Percentiles rank a stretch among this genome's conserved stretches.
phyloP scores from a whole-genome alignment of 2,888 invertebrate genomes.

The Himalopsyche kuldschensis region DNA sequence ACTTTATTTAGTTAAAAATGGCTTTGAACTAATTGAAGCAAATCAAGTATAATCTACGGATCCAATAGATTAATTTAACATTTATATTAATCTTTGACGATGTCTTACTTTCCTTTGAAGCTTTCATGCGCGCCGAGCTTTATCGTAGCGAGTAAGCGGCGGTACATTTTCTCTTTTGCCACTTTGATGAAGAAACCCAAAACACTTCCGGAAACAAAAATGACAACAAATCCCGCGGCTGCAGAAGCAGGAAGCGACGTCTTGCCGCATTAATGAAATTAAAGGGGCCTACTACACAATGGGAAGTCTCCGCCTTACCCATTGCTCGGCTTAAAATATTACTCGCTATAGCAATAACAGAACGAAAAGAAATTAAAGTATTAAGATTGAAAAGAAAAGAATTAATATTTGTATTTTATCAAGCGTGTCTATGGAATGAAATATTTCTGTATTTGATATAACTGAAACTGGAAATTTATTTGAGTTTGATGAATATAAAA shows the following conservation, averaged over 20 bases:
- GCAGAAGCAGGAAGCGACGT: neutral
- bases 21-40: no score
- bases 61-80: no score
- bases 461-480: no score
- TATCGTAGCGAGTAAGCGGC: neutral
- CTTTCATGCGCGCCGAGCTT: neutral
- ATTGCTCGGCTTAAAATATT: neutral
- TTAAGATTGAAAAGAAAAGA: neutral
- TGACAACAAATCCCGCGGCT: constrained; percentile 7
- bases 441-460: neutral
- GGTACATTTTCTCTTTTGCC: neutral
- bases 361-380: neutral
- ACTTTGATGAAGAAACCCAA: neutral
- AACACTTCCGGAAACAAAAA: neutral
- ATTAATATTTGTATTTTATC: neutral
- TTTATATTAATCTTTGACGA: neutral
- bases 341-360: neutral
- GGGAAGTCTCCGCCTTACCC: neutral
- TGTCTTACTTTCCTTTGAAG: neutral
- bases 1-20: no score
- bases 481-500: no score
- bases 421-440: neutral
- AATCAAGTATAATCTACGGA: no score
- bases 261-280: constrained; percentile 7
- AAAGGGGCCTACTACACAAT: neutral